Evolutionary conservation across 2,113 vertebrate genomes (phyloP).

Genomic region (Anarrhichthys ocellatus): DNA sequence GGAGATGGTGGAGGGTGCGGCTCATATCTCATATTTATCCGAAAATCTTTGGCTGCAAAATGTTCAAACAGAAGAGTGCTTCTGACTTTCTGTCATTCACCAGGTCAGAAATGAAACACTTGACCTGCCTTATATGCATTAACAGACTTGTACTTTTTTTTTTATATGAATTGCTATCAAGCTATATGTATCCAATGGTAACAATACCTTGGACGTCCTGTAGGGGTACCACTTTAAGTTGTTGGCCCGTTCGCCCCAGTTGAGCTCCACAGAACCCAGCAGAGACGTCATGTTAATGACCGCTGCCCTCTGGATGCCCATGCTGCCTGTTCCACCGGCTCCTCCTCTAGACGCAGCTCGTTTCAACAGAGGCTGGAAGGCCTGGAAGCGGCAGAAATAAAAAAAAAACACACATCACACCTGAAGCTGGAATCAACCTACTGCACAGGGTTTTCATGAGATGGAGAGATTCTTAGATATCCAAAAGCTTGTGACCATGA

Average conservation of each 20-base stretch:
- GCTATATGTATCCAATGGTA: neutral
- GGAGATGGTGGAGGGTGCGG: neutral
- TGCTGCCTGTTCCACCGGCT: constrained; percentile 47
- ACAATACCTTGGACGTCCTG: constrained; percentile 83
- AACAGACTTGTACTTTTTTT: neutral
- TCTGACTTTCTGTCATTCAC: neutral
- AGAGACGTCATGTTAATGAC: constrained; percentile 83
- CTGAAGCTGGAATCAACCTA: neutral
- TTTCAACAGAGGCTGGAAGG: constrained; percentile 81
- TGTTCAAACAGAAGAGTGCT: neutral
- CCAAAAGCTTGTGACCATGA: neutral
- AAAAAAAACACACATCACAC: neutral
- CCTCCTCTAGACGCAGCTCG: constrained; percentile 75
- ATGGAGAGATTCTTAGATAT: neutral
- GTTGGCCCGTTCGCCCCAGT: constrained; percentile 70
- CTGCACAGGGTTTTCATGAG: neutral
- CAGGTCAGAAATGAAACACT: neutral
- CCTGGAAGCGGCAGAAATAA: constrained; percentile 58
- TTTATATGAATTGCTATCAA: neutral
- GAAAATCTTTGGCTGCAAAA: neutral
- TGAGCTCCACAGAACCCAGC: constrained; percentile 83
- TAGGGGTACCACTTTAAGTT: constrained; percentile 83
- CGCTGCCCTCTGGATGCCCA: constrained; percentile 83
- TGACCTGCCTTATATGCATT: neutral
- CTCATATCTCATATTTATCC: too few species aligned